Conservation (phyloP, 1,140 invertebrate species). For the Diplogasteroides magnus region DNA sequence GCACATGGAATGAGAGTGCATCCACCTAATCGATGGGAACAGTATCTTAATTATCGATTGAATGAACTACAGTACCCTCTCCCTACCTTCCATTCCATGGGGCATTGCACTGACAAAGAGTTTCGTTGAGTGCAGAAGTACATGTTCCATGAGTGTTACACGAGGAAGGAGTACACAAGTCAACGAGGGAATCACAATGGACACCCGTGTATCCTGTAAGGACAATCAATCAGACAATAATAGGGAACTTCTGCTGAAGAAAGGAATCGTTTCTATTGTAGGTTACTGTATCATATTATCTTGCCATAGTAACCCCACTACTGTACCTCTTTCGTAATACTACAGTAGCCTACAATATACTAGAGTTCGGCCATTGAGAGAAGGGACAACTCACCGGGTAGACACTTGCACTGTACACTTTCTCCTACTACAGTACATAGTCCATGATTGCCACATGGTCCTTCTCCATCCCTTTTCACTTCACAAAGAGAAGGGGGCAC, state of each 20-base stretch:
- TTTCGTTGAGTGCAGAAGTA: slow-evolving; percentile 3
- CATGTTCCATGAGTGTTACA: slow-evolving; percentile 10
- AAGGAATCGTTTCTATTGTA: too few species aligned
- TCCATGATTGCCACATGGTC: neutral
- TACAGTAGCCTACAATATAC: too few species aligned
- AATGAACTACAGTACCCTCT: neutral
- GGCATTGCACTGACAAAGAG: slow-evolving; percentile 19
- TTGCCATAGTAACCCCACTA: too few species aligned
- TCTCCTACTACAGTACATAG: neutral
- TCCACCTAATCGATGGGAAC: slow-evolving; percentile 34
- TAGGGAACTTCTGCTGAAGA: too few species aligned
- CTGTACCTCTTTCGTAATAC: too few species aligned
- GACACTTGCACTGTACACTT: neutral
- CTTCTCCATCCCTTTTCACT: too few species aligned
- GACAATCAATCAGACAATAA: too few species aligned
- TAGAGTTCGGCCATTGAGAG: too few species aligned
- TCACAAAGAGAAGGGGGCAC: too few species aligned
- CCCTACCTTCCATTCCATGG: slow-evolving; percentile 8
- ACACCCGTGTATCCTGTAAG: slow-evolving; percentile 3
- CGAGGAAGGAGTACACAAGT: slow-evolving; percentile 8
- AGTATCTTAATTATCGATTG: slow-evolving; percentile 4
- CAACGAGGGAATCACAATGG: slow-evolving; percentile 4
- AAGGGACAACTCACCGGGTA: neutral
- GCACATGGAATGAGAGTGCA: slow-evolving; percentile 41
- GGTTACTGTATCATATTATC: too few species aligned